phyloP scores from a whole-genome alignment of 2,888 invertebrate genomes.

The Metalampra italica region DNA sequence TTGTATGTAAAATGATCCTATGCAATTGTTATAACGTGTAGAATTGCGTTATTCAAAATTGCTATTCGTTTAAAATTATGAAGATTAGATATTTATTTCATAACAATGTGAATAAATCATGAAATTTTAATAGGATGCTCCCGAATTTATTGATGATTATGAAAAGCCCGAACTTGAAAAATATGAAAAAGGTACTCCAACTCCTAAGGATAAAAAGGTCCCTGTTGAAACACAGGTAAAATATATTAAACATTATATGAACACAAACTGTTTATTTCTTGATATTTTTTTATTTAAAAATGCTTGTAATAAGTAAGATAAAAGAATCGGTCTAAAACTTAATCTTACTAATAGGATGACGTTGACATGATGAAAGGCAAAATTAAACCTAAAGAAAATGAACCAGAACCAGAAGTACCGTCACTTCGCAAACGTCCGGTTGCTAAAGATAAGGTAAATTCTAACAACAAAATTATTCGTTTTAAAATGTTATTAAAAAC shows the following conservation, averaged over 20 bases:
- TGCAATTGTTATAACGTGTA: too few relatives aligned
- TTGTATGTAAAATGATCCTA: too few relatives aligned
- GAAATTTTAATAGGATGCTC: conserved; percentile 44
- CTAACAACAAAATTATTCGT: background rate
- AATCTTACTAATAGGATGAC: conserved; percentile 53
- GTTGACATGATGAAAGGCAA: conserved; percentile 67
- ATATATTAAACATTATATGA: background rate
- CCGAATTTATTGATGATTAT: conserved; percentile 82
- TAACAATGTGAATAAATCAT: too few relatives aligned
- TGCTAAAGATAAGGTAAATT: conserved; percentile 63
- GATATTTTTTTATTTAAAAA: background rate
- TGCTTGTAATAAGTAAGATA: background rate
- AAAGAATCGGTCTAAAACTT: conserved; percentile 4
- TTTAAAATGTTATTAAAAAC: background rate
- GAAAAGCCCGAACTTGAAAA: conserved; percentile 84
- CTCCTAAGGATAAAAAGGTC: conserved; percentile 63
- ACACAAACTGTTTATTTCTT: too few relatives aligned
- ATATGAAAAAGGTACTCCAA: conserved; percentile 77
- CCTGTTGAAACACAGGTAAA: conserved; percentile 63
- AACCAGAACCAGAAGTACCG: conserved; percentile 63
- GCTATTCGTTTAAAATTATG: too few relatives aligned
- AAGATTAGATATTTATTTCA: too few relatives aligned
- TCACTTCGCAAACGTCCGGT: conserved; percentile 63
- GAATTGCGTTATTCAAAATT: too few relatives aligned
- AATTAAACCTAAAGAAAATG: conserved; percentile 67